Base-by-base conservation (phyloP, 2,113 vertebrate species). In the Thermophis baileyi region DNA sequence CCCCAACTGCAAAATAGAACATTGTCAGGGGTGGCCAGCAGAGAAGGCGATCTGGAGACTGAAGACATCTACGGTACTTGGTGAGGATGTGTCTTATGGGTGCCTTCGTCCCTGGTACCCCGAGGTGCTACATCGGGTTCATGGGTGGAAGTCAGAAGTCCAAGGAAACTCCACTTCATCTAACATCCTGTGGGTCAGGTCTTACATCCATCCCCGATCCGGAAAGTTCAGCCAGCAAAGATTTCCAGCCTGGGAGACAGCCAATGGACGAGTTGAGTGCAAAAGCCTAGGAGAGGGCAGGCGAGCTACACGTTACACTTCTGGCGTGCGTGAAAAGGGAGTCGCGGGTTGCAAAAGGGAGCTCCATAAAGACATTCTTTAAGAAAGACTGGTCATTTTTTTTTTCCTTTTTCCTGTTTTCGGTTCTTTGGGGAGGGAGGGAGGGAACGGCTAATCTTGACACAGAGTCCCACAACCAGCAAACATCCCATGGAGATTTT, bases 361-460 rank as follows among this genome's bases (percentile, higher is more conserved):
- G 92, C 92, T 93, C 94, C 95, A 86, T 63, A 94, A 69, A 51
- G 51, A 93, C 93, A 87, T 95, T 94, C 93, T 91, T 95, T n/a
- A 91, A 92, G 35, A 94, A 95, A 95, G 86, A 6, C 92, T 0
- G 1, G 12, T 30, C 1, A n/a, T 63, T 60, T 60, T 18, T 30
- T 60, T 6, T 6, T 1, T 11, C 5, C 30, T 63, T 60, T 30
- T 30, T 4, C 60, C 60, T 2, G 11, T 55, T 46, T 44, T 16
- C 5, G 14, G 54, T 47, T 46, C 1, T 27, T 18, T 1, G 5
- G 14, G 27, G 44, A 53, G 51, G 51, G 51, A 51, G 12, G 14
- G 46, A 4, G 6, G 55, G 25, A 27, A 4, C 6, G 92, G 94
- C 93, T 92, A 96, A 95, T 63, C 94, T 94, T 94, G 85, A 94